Conservation (phyloP, 2,888 invertebrate species). For the Drosophila subquinaria region DNA sequence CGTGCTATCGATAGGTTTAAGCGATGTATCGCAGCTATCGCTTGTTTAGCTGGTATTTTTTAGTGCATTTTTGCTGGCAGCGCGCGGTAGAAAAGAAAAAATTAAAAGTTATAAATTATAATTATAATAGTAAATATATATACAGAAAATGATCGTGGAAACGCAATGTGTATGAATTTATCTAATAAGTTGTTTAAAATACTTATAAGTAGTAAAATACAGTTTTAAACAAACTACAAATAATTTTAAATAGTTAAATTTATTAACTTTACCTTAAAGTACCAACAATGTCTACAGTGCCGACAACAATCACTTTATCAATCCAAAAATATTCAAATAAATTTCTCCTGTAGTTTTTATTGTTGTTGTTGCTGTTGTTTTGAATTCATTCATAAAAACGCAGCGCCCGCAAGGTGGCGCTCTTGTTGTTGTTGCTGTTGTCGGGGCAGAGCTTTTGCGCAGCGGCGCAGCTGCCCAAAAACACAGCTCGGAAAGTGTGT, state of each 20-base stretch:
- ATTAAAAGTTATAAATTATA: background rate
- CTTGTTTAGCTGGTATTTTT: background rate
- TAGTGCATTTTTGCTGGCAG: background rate
- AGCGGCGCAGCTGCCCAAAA: conserved; percentile 53
- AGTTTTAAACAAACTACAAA: too few relatives aligned
- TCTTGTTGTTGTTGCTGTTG: conserved; percentile 22
- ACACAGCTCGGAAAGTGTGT: conserved; percentile 61
- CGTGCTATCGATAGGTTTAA: conserved; percentile 34
- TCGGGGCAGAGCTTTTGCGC: conserved; percentile 55
- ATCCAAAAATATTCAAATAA: too few relatives aligned
- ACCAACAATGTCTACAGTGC: too few relatives aligned
- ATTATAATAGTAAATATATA: too few relatives aligned
- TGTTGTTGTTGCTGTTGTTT: conserved; percentile 28
- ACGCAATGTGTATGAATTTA: too few relatives aligned
- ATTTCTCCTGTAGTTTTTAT: background rate
- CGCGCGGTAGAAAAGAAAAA: background rate
- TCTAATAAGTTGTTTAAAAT: too few relatives aligned
- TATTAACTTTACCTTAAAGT: too few relatives aligned
- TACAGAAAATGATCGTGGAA: too few relatives aligned
- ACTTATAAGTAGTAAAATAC: too few relatives aligned
- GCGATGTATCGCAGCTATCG: background rate
- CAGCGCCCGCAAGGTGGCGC: conserved; percentile 2
- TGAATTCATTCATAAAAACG: conserved; percentile 75
- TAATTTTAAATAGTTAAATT: too few relatives aligned
- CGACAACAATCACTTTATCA: too few relatives aligned